Base-by-base conservation (phyloP, 2,113 vertebrate genomes). In the Porphyrio hochstetteri region DNA sequence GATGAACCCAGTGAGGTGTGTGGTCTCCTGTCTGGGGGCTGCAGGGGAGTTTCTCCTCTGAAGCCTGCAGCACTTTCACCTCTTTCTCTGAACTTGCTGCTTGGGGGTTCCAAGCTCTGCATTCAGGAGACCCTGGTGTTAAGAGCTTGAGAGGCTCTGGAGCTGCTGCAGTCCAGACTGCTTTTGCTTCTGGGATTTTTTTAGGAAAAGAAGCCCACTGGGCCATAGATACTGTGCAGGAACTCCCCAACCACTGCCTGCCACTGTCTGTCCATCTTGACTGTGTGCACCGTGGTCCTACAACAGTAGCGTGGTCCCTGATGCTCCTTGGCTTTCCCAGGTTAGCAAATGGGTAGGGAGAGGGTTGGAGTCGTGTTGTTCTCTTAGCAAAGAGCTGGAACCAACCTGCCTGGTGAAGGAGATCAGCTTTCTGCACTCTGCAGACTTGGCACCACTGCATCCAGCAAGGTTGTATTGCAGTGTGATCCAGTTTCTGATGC, bases 391-490 rank as follows among this genome's bases (percentile, higher is more conserved):
- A 83, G 42, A 40, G 57, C 44, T 76, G 71, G 57, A 80, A 31
- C 27, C 56, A 91, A 35, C 33, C 16, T 81, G 44, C 19, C 35
- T 42, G 59, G 33, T 72, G 64, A 27, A 52, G 35, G 40, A 77
- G 38, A 23, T 57, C 29, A 56, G 13, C 23, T 77, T 1, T 2
- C 57, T 68, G 59, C 1, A 1, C 55, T 61, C 28, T 72, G 16
- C 10, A 9, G 50, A 52, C 25, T 38, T 4, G 5, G 24, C 16
- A 25, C 11, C 0, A 3, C 28, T 59, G 33, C 1, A 0, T 9
- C 35, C 63, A 60, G 31, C n/a, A 12, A 67, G 12, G 71, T 2
- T 56, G 35, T 35, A 7, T 59, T 10, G 2, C 1, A 12, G 24
- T 65, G 50, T 0, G 4, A 33, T 85, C 60, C 82, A 65, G 16